phyloP scores from a whole-genome alignment of 2,797 vertebrate genomes.

The Galaxias olidus region DNA sequence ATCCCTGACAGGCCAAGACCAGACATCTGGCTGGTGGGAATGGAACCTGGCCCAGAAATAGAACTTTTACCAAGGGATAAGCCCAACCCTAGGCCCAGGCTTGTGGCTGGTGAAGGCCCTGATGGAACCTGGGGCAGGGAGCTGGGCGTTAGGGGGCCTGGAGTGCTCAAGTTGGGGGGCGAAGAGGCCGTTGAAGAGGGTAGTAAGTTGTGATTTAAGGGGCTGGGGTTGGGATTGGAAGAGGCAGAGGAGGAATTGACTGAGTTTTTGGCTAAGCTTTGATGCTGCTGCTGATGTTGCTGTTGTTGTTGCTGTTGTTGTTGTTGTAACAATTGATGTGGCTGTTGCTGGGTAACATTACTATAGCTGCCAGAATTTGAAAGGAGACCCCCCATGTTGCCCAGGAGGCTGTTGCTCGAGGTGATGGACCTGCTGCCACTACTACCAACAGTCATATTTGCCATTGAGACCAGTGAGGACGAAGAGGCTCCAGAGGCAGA shows the following conservation, averaged over 20 bases:
- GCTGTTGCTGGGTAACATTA: constrained; percentile 74
- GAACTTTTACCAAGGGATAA: constrained; percentile 61
- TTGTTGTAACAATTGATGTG: constrained; percentile 23
- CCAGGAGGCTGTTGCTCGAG: constrained; percentile 55
- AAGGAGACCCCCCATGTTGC: constrained; percentile 59
- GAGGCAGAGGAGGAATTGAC: constrained; percentile 36
- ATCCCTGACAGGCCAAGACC: constrained; percentile 72
- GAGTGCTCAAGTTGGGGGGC: constrained; percentile 60
- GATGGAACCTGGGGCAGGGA: constrained; percentile 44
- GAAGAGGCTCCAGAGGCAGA: constrained; percentile 71
- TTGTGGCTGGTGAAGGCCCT: constrained; percentile 50
- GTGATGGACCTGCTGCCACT: constrained; percentile 30
- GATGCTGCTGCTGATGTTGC: constrained; percentile 33
- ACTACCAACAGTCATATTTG: constrained; percentile 50
- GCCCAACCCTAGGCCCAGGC: constrained; percentile 65
- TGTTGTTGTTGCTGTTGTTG: constrained; percentile 38
- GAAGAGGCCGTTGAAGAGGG: constrained; percentile 48
- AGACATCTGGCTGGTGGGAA: constrained; percentile 57
- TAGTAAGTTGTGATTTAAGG: constrained; percentile 54
- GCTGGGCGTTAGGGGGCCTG: constrained; percentile 57
- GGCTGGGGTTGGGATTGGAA: constrained; percentile 40
- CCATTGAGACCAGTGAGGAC: constrained; percentile 71
- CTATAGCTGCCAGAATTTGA: constrained; percentile 77
- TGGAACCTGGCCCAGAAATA: constrained; percentile 29
- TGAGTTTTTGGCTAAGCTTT: constrained; percentile 63